Evolutionary conservation across 2,888 invertebrate species (phyloP), one percentile per base, ranked within the genome.

Genomic region (Stenichneumon culpator): DNA sequence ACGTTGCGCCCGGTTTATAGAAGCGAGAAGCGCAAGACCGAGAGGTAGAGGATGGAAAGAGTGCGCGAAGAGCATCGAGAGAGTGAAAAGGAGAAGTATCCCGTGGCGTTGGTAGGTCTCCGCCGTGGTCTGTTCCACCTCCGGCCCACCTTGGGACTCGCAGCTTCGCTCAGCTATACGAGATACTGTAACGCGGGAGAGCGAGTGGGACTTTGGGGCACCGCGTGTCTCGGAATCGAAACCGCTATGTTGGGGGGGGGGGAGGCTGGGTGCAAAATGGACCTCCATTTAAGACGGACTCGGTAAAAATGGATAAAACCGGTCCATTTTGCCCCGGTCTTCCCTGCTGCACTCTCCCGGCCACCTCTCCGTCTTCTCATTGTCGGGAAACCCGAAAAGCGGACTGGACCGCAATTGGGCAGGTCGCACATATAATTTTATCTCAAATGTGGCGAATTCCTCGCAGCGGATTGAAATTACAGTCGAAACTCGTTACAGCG

Each of bases 31-130:
- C 65, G 69, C 50, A 68, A 65, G 16, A 52, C n/a, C 65, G 32
- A 69, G 50, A 72, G 50, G 72, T 44, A 69, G 81, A 25, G 54
- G 54, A 54, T 39, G 11, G 47, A 19, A 16, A 16, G 44, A 39
- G 54, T 19, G 36, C 28, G 75, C 36, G 78, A 65, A 60, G 63
- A 81, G 52, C 22, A 16, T 39, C 67, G 39, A 36, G 67, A 81
- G 77, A 79, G 81, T 60, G 68, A 77, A 68, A 68, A 78, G 78
- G 44, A 87, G 74, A 78, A 81, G 81, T 82, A 86, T 86, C 83
- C 89, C 88, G 89, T 91, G 89, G 91, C 82, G 90, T 87, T 63
- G 90, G 91, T 91, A 87, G 90, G 89, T 91, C 90, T 89, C 65
- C 75, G 70, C 28, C 50, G 67, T 54, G 70, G 44, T 70, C 70